Evolutionary conservation across 2,113 vertebrate species (phyloP).

Genomic region (Suncus etruscus): DNA sequence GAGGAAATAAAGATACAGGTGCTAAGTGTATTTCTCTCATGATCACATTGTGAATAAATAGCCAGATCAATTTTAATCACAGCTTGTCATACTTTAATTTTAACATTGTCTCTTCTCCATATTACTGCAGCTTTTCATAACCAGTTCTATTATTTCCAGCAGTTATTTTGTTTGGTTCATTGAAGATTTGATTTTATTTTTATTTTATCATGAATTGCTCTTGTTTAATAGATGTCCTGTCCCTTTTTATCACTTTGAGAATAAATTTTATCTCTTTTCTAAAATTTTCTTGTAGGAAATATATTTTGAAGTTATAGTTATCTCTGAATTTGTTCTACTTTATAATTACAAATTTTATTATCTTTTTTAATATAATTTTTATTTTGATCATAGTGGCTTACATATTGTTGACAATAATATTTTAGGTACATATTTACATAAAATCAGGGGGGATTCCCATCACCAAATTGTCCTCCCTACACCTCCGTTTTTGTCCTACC

Average conservation of each 20-base stretch:
- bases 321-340: conserved; percentile 60
- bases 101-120: neutral
- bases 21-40: neutral
- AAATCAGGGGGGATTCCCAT: too few relatives aligned
- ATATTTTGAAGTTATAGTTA: conserved; percentile 63
- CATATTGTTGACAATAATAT: too few relatives aligned
- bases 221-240: conserved; percentile 47
- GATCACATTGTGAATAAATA: neutral
- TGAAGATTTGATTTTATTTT: conserved; percentile 63
- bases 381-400: too few relatives aligned
- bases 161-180: conserved; percentile 23
- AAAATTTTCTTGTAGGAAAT: conserved; percentile 56
- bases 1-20: neutral
- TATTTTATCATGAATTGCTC: conserved; percentile 38
- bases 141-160: neutral
- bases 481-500: too few relatives aligned
- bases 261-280: conserved; percentile 63
- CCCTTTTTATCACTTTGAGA: conserved; percentile 58
- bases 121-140: neutral
- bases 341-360: conserved; percentile 35
- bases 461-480: too few relatives aligned
- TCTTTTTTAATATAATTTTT: neutral
- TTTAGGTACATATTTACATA: too few relatives aligned
- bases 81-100: neutral
- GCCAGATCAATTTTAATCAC: neutral